These are phyloP conservation scores for Steatornis caripensis DNA, from an alignment of 2,113 vertebrate species.

Conservation along the genomic window DNA sequence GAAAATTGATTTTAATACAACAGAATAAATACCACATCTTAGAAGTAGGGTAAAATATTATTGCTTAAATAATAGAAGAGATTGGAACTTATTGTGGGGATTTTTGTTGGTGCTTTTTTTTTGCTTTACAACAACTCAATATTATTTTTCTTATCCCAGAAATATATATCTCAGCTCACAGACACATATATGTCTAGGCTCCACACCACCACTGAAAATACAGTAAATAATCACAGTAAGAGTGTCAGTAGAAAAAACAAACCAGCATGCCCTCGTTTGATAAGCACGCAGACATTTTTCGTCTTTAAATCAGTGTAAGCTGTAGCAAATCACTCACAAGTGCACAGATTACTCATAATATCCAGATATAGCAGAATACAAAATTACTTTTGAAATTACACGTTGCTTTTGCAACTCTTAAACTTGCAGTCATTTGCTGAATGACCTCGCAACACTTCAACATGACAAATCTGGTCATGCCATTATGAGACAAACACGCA, in stretches of 20 bases:
- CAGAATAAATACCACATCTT: background rate
- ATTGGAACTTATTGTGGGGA: background rate
- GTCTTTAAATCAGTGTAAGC: background rate
- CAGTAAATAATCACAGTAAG: background rate
- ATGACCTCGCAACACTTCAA: background rate
- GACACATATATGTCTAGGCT: background rate
- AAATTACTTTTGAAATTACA: background rate
- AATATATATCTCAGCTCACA: background rate
- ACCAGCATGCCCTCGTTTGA: background rate
- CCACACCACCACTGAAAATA: background rate
- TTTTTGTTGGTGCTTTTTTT: background rate
- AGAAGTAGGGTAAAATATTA: background rate
- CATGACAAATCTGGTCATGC: accelerated
- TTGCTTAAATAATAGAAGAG: background rate
- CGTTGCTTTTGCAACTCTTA: background rate
- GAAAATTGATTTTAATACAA: background rate
- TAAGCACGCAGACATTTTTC: background rate
- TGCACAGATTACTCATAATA: background rate
- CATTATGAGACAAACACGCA: background rate
- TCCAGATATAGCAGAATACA: background rate
- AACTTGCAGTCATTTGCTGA: background rate
- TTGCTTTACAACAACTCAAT: background rate
- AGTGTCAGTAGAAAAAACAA: background rate
- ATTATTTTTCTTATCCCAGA: background rate
- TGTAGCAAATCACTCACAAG: background rate